These are phyloP conservation scores for Choristoneura fumiferana DNA, from an alignment of 1,140 invertebrate genomes.

Conservation along the genomic window DNA sequence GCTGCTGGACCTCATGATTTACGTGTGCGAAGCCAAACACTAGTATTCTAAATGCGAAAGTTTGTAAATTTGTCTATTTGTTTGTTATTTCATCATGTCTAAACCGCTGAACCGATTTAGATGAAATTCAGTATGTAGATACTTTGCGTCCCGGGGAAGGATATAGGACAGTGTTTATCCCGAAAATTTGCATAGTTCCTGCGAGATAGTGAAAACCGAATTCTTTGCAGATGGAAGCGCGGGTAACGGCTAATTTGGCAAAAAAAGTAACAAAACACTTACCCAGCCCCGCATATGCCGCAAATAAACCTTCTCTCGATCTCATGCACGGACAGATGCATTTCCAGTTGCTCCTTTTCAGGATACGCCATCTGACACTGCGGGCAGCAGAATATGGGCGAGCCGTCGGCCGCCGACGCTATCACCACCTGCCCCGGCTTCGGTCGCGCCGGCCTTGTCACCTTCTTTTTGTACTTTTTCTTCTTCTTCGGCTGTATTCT, in stretches of 20 bases:
- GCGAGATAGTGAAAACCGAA: too few relatives aligned
- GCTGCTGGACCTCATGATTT: too few relatives aligned
- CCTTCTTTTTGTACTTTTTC: conserved; percentile 89
- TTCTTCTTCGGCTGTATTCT: conserved; percentile 81
- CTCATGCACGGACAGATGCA: conserved; percentile 87
- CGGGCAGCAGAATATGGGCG: conserved; percentile 86
- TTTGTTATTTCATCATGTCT: too few relatives aligned
- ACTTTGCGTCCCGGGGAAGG: too few relatives aligned
- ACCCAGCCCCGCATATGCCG: conserved; percentile 79
- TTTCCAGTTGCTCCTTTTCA: conserved; percentile 86
- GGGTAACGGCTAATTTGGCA: neutral
- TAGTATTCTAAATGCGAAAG: too few relatives aligned
- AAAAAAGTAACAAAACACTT: conserved; percentile 23
- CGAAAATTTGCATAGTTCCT: too few relatives aligned
- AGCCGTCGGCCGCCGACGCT: conserved; percentile 85
- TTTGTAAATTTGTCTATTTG: too few relatives aligned
- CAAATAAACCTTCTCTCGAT: conserved; percentile 85
- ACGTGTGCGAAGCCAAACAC: too few relatives aligned
- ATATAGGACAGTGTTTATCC: too few relatives aligned
- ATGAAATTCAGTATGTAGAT: too few relatives aligned
- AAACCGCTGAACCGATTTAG: too few relatives aligned
- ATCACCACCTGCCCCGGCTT: conserved; percentile 86
- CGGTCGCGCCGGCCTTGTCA: conserved; percentile 85
- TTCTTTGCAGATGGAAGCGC: too few relatives aligned
- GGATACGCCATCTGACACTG: conserved; percentile 89